Conservation (phyloP, 2,888 invertebrate species). For the Hypomecis punctinalis region DNA sequence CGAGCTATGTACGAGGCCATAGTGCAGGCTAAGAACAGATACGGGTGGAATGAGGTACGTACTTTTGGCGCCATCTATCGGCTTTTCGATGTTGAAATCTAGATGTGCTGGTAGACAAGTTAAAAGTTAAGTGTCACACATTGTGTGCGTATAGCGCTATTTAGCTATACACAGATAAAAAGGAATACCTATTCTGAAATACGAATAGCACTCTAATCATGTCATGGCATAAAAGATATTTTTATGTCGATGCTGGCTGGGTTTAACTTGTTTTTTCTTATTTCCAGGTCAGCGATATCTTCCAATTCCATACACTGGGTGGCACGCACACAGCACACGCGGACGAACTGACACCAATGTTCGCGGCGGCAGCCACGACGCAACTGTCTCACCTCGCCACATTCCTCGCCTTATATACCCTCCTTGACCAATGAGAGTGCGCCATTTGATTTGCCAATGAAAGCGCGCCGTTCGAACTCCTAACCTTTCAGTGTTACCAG, state of each 20-base stretch:
- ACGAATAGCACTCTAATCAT: neutral
- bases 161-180: no score
- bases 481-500: constrained; percentile 37
- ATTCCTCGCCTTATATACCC: constrained; percentile 59
- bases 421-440: constrained; percentile 51
- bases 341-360: constrained; percentile 74
- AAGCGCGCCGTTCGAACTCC: constrained; percentile 39
- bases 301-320: constrained; percentile 89
- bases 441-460: constrained; percentile 5
- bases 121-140: no score
- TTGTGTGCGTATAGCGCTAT: no score
- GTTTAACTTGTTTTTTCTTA: no score
- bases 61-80: no score
- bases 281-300: constrained; percentile 88
- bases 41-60: no score
- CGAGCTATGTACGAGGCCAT: constrained; percentile 90
- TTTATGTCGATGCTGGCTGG: no score
- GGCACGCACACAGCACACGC: constrained; percentile 81
- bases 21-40: constrained; percentile 82
- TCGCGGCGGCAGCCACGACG: constrained; percentile 56
- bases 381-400: constrained; percentile 45
- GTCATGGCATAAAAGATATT: no score
- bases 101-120: no score
- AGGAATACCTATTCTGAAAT: no score
- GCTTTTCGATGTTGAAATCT: no score